Evolutionary conservation across 2,113 vertebrate species (phyloP).

Genomic region (Variabilichromis moorii): DNA sequence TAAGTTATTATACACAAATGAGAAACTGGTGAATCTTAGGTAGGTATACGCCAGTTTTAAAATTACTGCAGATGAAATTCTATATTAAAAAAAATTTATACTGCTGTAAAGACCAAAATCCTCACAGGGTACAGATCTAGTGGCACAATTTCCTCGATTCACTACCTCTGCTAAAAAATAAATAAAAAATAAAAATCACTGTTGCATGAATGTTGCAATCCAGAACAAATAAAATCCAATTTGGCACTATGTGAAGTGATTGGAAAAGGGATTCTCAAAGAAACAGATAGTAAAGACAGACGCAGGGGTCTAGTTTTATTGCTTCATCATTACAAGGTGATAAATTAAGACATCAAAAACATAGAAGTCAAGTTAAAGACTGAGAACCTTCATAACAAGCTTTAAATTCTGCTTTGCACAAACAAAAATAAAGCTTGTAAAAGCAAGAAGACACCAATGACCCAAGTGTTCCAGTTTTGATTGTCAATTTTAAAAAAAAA

Average conservation of each 20-base stretch:
- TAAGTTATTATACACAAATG: neutral
- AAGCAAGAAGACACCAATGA: neutral
- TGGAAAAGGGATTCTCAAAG: neutral
- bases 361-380: neutral
- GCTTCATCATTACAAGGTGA: neutral
- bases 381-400: neutral
- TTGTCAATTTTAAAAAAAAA: rapidly evolving
- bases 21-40: neutral
- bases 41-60: neutral
- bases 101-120: neutral
- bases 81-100: neutral
- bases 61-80: neutral
- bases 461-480: neutral
- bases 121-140: neutral
- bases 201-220: neutral
- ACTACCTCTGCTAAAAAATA: neutral
- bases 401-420: neutral
- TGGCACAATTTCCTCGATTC: neutral
- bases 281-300: neutral
- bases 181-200: neutral
- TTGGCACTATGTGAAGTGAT: neutral
- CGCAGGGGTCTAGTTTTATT: slow-evolving; percentile 49
- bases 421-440: neutral
- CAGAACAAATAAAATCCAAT: slow-evolving; percentile 12
- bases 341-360: slow-evolving; percentile 45